Percentiles rank a stretch among this genome's conserved stretches.
Conservation (phyloP, 2,888 invertebrate genomes). For the Drosophila nr. medialis region DNA sequence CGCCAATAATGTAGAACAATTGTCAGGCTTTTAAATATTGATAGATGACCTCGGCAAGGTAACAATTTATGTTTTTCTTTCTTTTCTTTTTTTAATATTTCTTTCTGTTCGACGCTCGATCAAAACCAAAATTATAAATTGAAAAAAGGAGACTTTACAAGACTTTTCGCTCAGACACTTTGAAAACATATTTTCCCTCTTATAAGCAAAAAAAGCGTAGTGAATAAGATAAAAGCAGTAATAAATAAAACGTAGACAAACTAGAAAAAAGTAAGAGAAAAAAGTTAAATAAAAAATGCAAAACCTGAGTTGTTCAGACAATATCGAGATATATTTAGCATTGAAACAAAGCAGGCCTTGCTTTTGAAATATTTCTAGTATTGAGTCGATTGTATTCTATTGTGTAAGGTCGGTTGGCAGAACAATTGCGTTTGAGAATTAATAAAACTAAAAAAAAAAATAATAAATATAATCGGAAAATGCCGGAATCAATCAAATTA, state of each 20-base stretch:
- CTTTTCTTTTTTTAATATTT: not conserved
- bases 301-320: not conserved
- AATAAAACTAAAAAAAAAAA: not conserved
- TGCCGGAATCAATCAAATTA: slow-evolving; percentile 95
- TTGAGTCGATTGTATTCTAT: not conserved
- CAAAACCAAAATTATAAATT: not conserved
- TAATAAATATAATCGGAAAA: slow-evolving; percentile 65
- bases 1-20: slow-evolving; percentile 47
- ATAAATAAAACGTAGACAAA: not conserved
- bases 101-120: not conserved
- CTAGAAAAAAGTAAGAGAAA: not conserved
- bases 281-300: not conserved
- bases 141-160: not conserved
- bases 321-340: not conserved
- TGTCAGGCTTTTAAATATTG: slow-evolving; percentile 64
- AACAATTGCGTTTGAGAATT: not conserved
- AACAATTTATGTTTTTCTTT: slow-evolving; percentile 36
- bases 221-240: not conserved
- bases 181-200: not conserved
- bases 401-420: not conserved
- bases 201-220: not conserved
- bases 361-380: not conserved
- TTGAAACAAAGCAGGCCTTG: not conserved
- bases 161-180: not conserved
- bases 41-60: slow-evolving; percentile 53